Evolutionary conservation across 53 echinoderm and acorn worm genomes (phyloP), one percentile per base, ranked within the genome.

Genomic region (Stichopus horrens): DNA sequence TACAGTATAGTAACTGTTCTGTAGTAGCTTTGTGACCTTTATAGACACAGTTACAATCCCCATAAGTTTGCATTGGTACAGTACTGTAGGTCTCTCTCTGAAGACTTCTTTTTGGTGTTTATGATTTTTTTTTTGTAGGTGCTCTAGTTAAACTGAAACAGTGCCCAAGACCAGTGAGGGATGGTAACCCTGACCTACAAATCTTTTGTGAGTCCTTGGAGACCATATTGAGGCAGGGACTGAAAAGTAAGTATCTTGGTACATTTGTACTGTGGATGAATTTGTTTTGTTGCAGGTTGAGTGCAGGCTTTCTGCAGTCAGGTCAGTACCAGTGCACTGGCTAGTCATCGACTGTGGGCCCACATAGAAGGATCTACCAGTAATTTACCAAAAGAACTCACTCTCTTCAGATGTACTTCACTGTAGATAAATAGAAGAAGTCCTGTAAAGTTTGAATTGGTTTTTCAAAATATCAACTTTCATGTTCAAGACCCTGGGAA

Each of bases 151-250:
- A 93, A 54, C 74, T 99, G 23, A 89, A 94, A 74, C 94, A 88
- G 75, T 86, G 74, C 57, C 88, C 91, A 6, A 89, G 94, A 52
- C 93, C 94, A 74, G 86, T 99, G 7, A 90, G 79, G 55, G 99
- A 99, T 86, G 86, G 83, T 58, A 73, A 99, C 65, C 93, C 92
- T 53, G 95, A 99, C 65, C 86, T 96, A 10, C 80, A 90, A 37
- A 65, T 88, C 60, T 91, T 98, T 13, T 99, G 94, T 88, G 96
- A 96, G n/a, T 93, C 93, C 11, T 11, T 99, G 57, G 99, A 99
- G 83, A 68, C 89, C 53, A 99, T 99, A 55, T 89, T 99, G 65
- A 93, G 95, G 57, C 94, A 96, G 86, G 99, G 99, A 14, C 74
- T 99, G 4, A 99, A 99, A 90, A 91, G 99, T 99, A 93, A 94